phyloP scores from a whole-genome alignment of 2,113 vertebrate species.

The Cygnus buccinator region DNA sequence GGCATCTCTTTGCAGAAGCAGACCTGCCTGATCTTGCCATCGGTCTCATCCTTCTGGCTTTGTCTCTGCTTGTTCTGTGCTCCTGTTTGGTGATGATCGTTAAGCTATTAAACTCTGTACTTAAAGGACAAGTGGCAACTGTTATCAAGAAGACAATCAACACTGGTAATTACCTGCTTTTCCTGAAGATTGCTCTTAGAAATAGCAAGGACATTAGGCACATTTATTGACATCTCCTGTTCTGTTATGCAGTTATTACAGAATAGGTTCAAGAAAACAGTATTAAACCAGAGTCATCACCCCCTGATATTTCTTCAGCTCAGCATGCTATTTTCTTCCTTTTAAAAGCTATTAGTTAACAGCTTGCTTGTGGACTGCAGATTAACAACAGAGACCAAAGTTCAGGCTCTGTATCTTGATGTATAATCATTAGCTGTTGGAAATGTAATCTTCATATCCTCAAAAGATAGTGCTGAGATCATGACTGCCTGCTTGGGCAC shows the following conservation, averaged over 20 bases:
- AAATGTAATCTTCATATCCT: constrained; percentile 2
- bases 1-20: constrained; percentile 83
- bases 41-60: constrained; percentile 88
- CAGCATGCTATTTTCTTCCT: neutral
- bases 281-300: neutral
- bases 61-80: constrained; percentile 88
- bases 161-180: constrained; percentile 84
- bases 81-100: constrained; percentile 93
- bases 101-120: constrained; percentile 94
- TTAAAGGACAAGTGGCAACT: constrained; percentile 90
- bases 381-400: constrained; percentile 39
- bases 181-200: constrained; percentile 4
- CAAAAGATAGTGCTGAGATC: constrained; percentile 37
- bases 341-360: neutral
- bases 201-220: neutral
- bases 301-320: neutral
- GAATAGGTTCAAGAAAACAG: neutral
- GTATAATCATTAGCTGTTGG: constrained; percentile 68
- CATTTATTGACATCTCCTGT: neutral
- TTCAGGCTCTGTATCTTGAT: constrained; percentile 41
- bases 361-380: constrained; percentile 13
- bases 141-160: constrained; percentile 98
- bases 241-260: neutral
- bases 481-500: neutral
- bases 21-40: constrained; percentile 84